phyloP scores from a whole-genome alignment of 2,888 invertebrate genomes.

The Hirtodrosophila confusa region DNA sequence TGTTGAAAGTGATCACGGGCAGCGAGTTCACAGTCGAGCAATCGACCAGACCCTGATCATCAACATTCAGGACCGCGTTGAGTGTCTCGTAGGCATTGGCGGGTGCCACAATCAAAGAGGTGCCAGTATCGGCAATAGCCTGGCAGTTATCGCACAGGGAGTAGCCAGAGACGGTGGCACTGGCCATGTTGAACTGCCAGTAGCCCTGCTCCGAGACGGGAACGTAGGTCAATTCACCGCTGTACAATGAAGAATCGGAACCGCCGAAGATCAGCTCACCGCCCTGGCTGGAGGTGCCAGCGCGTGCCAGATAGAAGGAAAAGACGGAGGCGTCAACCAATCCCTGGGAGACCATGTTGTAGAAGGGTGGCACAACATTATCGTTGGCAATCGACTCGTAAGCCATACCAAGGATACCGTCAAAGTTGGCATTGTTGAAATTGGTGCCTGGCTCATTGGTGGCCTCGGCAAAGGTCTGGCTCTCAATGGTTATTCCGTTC shows the following conservation, averaged over 20 bases:
- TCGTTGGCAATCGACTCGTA: constrained; percentile 94
- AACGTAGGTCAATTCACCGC: constrained; percentile 87
- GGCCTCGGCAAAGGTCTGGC: constrained; percentile 97
- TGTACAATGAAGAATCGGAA: constrained; percentile 94
- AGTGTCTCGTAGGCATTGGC: constrained; percentile 29
- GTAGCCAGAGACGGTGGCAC: constrained; percentile 85
- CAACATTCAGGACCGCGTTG: constrained; percentile 14
- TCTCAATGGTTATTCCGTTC: constrained; percentile 88
- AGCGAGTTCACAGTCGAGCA: constrained; percentile 90
- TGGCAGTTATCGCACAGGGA: constrained; percentile 84
- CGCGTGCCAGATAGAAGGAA: constrained; percentile 94
- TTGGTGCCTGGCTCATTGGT: constrained; percentile 94
- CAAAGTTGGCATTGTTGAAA: constrained; percentile 98
- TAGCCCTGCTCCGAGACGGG: constrained; percentile 93
- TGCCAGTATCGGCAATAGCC: constrained; percentile 97
- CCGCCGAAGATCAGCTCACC: constrained; percentile 97
- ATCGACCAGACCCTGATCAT: constrained; percentile 86
- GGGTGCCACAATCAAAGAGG: constrained; percentile 93
- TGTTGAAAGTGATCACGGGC: constrained; percentile 90
- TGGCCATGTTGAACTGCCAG: constrained; percentile 97
- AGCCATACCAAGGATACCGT: constrained; percentile 97
- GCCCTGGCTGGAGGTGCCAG: constrained; percentile 83
- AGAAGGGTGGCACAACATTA: constrained; percentile 94
- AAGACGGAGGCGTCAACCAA: constrained; percentile 90
- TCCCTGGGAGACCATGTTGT: constrained; percentile 93